phyloP scores from a whole-genome alignment of 2,113 vertebrate species.

The Oplegnathus fasciatus region DNA sequence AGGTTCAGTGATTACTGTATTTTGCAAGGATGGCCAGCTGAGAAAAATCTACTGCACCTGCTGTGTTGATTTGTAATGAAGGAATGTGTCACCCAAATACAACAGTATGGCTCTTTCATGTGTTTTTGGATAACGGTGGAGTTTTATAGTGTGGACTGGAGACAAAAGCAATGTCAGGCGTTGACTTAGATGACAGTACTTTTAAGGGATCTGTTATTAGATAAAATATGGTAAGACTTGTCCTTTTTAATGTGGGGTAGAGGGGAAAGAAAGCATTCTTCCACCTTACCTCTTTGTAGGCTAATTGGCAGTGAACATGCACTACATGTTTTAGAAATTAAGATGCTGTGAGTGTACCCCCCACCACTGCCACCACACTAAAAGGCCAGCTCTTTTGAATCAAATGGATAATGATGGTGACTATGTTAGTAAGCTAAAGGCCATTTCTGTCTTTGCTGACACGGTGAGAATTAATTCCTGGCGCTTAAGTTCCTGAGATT shows the following conservation, averaged over 20 bases:
- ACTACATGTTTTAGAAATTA: neutral
- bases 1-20: neutral
- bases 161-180: conserved; percentile 1
- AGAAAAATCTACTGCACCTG: conserved; percentile 9
- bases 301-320: neutral
- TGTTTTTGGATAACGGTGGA: conserved; percentile 19
- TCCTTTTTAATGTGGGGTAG: neutral
- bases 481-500: neutral
- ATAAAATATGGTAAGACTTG: neutral
- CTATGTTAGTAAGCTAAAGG: neutral
- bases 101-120: conserved; percentile 14
- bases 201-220: neutral
- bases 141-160: neutral
- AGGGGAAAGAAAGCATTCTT: neutral
- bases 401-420: neutral
- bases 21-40: neutral
- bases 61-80: conserved; percentile 27
- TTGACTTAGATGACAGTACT: neutral
- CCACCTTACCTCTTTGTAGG: neutral
- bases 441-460: neutral
- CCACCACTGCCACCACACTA: neutral
- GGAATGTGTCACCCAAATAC: conserved; percentile 8
- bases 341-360: neutral
- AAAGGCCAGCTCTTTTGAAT: neutral
- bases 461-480: neutral